Percentiles rank a stretch among this genome's conserved stretches.
Evolutionary conservation across 2,113 vertebrate genomes (phyloP).

Genomic region (Cyphomyrus discorhynchus): DNA sequence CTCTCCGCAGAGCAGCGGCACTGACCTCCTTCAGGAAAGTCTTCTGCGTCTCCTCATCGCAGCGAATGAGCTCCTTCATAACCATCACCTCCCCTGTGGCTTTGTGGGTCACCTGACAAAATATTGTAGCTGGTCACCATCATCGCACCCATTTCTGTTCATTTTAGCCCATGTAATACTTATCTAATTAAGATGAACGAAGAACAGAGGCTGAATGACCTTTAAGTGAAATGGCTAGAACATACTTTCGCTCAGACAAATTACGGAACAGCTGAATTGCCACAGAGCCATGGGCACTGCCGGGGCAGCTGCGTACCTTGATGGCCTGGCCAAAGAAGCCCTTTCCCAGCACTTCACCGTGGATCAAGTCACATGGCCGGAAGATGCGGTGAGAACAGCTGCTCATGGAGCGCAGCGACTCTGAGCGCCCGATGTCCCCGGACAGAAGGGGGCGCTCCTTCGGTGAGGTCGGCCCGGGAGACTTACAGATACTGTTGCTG

Average conservation of each 20-base stretch:
- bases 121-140: conserved; percentile 13
- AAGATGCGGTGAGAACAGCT: conserved; percentile 94
- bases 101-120: conserved; percentile 83
- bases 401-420: conserved; percentile 79
- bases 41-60: conserved; percentile 95
- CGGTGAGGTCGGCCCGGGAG: conserved; percentile 78
- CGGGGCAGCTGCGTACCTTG: conserved; percentile 65
- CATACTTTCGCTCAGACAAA: neutral
- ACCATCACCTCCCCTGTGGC: conserved; percentile 97
- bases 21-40: conserved; percentile 89
- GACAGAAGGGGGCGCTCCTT: conserved; percentile 68
- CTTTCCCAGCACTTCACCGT: conserved; percentile 88
- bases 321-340: conserved; percentile 96
- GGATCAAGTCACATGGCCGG: conserved; percentile 88
- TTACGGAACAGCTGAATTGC: neutral
- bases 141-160: neutral
- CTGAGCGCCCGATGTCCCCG: conserved; percentile 84
- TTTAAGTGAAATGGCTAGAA: neutral
- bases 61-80: conserved; percentile 96
- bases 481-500: conserved; percentile 91
- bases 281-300: neutral
- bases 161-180: neutral
- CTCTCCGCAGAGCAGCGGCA: neutral
- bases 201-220: neutral
- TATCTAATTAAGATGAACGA: neutral